Percentiles rank a stretch among this genome's conserved stretches.
These are phyloP conservation scores for Drosophila testacea DNA, from an alignment of 2,888 invertebrate species.

Conservation along the genomic window DNA sequence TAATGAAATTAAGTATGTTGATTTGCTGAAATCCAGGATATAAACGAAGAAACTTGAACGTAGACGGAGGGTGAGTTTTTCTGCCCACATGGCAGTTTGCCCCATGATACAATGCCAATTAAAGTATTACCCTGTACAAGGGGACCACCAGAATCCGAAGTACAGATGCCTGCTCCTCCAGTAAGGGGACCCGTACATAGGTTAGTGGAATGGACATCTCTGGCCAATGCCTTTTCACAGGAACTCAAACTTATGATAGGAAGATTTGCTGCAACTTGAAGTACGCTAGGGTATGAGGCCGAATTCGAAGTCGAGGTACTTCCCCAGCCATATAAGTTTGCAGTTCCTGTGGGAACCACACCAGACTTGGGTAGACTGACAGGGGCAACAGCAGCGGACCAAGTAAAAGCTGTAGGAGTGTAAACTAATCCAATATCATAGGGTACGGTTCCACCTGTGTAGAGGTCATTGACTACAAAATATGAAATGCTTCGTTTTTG, in stretches of 20 bases:
- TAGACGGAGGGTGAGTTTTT: constrained; percentile 85
- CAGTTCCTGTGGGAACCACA: constrained; percentile 70
- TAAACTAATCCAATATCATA: constrained; percentile 83
- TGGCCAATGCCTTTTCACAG: constrained; percentile 75
- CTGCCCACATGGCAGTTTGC: constrained; percentile 85
- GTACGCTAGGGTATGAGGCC: constrained; percentile 67
- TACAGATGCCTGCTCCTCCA: constrained; percentile 80
- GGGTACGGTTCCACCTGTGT: constrained; percentile 80
- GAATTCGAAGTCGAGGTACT: constrained; percentile 77
- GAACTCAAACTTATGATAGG: constrained; percentile 70
- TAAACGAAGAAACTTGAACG: constrained; percentile 85
- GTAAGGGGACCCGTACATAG: constrained; percentile 82
- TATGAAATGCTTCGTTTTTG: constrained; percentile 74
- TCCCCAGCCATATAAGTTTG: constrained; percentile 83
- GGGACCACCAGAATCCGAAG: constrained; percentile 84
- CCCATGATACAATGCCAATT: constrained; percentile 86
- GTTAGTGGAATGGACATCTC: constrained; percentile 77
- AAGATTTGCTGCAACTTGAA: constrained; percentile 78
- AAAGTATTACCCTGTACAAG: constrained; percentile 73
- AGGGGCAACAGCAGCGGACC: constrained; percentile 73
- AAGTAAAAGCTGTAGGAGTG: constrained; percentile 76
- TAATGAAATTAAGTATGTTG: constrained; percentile 43
- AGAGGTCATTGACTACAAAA: constrained; percentile 77
- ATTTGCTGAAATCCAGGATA: constrained; percentile 82
- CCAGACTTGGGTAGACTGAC: constrained; percentile 68